These are phyloP conservation scores for Scomber scombrus DNA, from an alignment of 2,113 vertebrate genomes.

Conservation along the genomic window DNA sequence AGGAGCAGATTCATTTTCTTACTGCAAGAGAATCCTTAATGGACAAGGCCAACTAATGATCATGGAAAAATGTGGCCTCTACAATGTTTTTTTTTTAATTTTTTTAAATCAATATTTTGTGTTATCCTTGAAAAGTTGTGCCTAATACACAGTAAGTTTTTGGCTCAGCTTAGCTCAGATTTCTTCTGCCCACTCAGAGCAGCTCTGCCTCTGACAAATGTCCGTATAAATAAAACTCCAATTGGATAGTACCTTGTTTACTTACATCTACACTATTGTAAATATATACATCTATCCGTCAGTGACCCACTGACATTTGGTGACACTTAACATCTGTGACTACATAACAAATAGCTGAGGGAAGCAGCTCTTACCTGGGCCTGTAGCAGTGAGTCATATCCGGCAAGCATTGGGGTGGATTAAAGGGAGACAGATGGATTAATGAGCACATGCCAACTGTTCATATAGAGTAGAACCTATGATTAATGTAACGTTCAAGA, in stretches of 20 bases:
- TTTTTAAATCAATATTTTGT: neutral
- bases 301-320: conserved; percentile 46
- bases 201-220: conserved; percentile 27
- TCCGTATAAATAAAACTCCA: conserved; percentile 38
- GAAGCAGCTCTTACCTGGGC: conserved; percentile 83
- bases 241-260: conserved; percentile 32
- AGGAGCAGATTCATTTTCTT: neutral
- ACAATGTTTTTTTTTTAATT: neutral
- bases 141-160: conserved; percentile 22
- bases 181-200: conserved; percentile 37
- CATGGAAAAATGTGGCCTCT: neutral
- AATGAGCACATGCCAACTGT: conserved; percentile 70
- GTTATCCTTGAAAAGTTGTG: too few species aligned
- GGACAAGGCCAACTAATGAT: neutral
- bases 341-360: conserved; percentile 15
- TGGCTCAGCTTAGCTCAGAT: conserved; percentile 48
- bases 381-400: conserved; percentile 71
- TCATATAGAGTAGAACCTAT: conserved; percentile 54
- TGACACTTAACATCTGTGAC: conserved; percentile 53
- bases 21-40: neutral
- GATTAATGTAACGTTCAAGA: conserved; percentile 65
- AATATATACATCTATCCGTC: conserved; percentile 40
- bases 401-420: conserved; percentile 46
- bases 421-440: conserved; percentile 67
- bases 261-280: conserved; percentile 30